A percentile compares a stretch with the other conserved stretches of the same genome.
Conservation (phyloP, 2,113 vertebrate genomes). For the Erythrolamprus reginae region DNA sequence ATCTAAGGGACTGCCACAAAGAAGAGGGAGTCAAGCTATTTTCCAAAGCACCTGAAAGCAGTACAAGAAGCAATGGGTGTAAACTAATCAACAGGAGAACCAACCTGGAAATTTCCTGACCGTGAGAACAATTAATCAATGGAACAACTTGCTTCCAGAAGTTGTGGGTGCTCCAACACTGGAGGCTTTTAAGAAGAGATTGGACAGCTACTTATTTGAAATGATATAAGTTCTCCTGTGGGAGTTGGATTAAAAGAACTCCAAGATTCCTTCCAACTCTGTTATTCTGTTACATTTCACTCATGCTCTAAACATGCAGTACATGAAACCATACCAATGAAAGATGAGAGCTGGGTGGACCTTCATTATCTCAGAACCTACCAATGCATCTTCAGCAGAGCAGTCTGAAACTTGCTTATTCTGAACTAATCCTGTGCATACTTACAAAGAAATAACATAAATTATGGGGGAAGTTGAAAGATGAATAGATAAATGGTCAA, state of each 20-base stretch:
- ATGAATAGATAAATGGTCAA: too few species aligned
- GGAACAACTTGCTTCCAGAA: background rate
- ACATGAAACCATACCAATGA: background rate
- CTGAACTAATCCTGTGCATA: background rate
- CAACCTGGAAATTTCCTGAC: background rate
- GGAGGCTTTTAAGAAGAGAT: background rate
- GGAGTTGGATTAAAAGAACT: background rate
- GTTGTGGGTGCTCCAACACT: background rate
- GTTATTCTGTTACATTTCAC: background rate
- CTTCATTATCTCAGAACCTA: background rate
- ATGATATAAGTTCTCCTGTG: background rate
- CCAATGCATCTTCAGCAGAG: background rate
- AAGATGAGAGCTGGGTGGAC: background rate
- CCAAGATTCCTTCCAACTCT: background rate
- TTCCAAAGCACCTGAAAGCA: background rate
- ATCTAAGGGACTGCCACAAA: background rate
- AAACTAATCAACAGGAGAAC: background rate
- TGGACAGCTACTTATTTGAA: background rate
- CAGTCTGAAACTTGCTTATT: background rate
- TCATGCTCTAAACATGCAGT: background rate
- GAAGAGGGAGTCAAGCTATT: background rate
- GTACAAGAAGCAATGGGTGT: background rate
- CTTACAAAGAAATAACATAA: background rate
- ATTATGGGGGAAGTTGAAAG: background rate
- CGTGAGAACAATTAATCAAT: background rate